phyloP scores from a whole-genome alignment of 1,140 invertebrate species.

The Drosophila rhopaloa region DNA sequence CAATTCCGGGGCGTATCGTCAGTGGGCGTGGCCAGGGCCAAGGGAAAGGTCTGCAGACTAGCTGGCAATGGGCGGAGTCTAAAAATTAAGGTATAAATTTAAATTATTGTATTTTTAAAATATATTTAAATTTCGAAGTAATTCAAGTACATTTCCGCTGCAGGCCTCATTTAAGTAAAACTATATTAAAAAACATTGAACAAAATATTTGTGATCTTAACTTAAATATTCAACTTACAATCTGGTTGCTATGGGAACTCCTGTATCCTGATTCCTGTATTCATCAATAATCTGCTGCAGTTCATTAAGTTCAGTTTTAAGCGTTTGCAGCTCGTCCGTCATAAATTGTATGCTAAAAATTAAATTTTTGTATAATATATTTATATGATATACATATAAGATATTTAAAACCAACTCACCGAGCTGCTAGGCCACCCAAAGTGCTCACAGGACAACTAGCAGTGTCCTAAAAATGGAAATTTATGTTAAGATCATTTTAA shows the following conservation, averaged over 20 bases:
- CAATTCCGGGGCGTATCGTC: slow-evolving; percentile 53
- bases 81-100: background rate
- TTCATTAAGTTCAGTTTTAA: slow-evolving; percentile 38
- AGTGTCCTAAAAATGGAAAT: background rate
- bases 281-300: slow-evolving; percentile 54
- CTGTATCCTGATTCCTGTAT: slow-evolving; percentile 29
- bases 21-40: background rate
- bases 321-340: slow-evolving; percentile 37
- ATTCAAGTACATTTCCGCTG: too few species aligned
- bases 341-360: slow-evolving; percentile 41
- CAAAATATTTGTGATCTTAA: too few species aligned
- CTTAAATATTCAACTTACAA: slow-evolving; percentile 25
- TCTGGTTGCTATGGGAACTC: slow-evolving; percentile 2
- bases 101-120: too few species aligned
- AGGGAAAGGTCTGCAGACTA: background rate
- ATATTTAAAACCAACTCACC: slow-evolving; percentile 29
- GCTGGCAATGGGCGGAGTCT: background rate
- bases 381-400: too few species aligned
- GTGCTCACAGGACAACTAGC: slow-evolving; percentile 44
- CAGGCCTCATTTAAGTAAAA: too few species aligned
- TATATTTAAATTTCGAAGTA: too few species aligned
- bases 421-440: slow-evolving; percentile 40
- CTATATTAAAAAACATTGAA: too few species aligned
- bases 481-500: background rate
- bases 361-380: too few species aligned